phyloP scores from a whole-genome alignment of 2,888 invertebrate species.

The Euzophera pinguis region DNA sequence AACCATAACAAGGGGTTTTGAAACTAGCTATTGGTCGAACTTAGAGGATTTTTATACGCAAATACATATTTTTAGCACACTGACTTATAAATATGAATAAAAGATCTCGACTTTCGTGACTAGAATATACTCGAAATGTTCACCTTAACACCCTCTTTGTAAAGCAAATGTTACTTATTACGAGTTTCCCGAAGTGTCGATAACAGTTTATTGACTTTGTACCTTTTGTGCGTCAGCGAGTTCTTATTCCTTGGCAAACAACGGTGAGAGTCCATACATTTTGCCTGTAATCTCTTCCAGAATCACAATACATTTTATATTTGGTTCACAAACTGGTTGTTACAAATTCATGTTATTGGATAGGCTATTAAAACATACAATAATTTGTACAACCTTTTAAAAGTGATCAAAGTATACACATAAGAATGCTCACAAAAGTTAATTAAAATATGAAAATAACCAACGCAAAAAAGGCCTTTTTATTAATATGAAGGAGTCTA shows the following conservation, averaged over 20 bases:
- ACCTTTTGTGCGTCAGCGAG: neutral
- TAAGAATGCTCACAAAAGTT: no score
- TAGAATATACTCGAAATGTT: slow-evolving; percentile 1
- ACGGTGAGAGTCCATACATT: neutral
- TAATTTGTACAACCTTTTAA: no score
- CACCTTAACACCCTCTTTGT: slow-evolving; percentile 1
- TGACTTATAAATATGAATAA: slow-evolving; percentile 20
- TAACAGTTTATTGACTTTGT: slow-evolving; percentile 6
- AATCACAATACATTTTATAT: no score
- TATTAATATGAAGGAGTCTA: no score
- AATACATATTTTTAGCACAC: neutral
- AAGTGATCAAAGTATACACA: no score
- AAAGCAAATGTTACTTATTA: slow-evolving; percentile 7
- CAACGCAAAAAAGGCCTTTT: no score
- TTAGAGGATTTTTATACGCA: neutral
- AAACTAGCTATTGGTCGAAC: no score
- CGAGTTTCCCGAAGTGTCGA: slow-evolving; percentile 4
- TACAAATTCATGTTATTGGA: no score
- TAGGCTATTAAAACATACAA: no score
- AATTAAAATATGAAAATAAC: no score
- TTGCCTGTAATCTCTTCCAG: neutral
- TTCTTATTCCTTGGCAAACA: neutral
- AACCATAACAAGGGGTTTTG: no score
- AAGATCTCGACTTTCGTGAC: neutral
- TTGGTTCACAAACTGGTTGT: no score